phyloP scores from a whole-genome alignment of 2,888 invertebrate genomes.

The Scaptomyza flava region DNA sequence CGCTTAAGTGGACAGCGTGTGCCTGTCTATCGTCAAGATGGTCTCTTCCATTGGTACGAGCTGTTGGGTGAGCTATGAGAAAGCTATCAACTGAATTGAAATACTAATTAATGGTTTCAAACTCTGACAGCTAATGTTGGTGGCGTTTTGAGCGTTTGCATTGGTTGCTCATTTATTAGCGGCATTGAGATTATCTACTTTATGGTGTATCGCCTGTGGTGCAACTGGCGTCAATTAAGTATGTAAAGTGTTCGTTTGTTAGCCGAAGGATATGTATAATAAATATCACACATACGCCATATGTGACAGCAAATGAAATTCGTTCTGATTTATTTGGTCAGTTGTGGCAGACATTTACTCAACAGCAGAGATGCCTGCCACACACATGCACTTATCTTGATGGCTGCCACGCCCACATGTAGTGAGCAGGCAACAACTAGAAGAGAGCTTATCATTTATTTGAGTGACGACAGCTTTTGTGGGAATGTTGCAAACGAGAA shows the following conservation, averaged over 20 bases:
- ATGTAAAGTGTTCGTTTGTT: constrained; percentile 10
- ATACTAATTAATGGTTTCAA: constrained; percentile 2
- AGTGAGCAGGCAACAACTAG: constrained; percentile 11
- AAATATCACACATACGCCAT: constrained; percentile 63
- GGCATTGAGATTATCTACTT: constrained; percentile 80
- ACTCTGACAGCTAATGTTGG: constrained; percentile 73
- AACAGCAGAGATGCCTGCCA: constrained; percentile 3
- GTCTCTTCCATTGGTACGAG: constrained; percentile 75
- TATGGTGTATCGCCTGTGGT: constrained; percentile 62
- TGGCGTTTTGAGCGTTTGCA: constrained; percentile 80
- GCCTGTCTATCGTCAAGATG: constrained; percentile 62
- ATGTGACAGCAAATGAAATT: constrained; percentile 59
- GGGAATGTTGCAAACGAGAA: constrained; percentile 20
- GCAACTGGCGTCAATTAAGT: constrained; percentile 48
- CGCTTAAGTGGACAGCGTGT: constrained; percentile 53
- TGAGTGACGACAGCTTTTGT: constrained; percentile 21
- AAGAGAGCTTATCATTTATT: constrained; percentile 22
- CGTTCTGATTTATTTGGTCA: constrained; percentile 63
- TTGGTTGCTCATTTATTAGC: constrained; percentile 82
- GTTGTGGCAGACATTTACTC: constrained; percentile 9
- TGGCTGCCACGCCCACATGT: constrained; percentile 38
- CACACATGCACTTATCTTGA: constrained; percentile 49
- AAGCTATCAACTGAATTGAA: neutral
- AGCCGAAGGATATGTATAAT: constrained; percentile 16
- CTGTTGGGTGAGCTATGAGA: constrained; percentile 70